Percentiles rank a stretch among this genome's conserved stretches.
These are phyloP conservation scores for Coptodon rendalli DNA, from an alignment of 2,113 vertebrate genomes.

Conservation along the genomic window DNA sequence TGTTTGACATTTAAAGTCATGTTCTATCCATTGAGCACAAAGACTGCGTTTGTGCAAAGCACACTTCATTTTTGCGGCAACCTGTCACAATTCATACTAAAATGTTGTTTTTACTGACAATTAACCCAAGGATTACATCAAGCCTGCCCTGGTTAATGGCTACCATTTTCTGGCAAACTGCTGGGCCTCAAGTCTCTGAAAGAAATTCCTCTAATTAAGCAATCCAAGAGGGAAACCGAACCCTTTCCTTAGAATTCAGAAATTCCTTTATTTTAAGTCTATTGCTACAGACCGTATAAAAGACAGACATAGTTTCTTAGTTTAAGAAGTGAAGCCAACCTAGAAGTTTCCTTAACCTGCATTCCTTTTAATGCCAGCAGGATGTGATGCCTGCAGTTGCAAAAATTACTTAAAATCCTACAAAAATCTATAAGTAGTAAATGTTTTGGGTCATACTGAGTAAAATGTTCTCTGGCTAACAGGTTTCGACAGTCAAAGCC, in stretches of 20 bases:
- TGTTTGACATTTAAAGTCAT: not conserved
- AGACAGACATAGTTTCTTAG: not conserved
- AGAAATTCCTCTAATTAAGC: not conserved
- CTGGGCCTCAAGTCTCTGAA: not conserved
- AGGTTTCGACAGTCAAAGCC: not conserved
- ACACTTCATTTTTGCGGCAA: not conserved
- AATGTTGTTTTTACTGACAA: not conserved
- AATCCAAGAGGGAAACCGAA: not conserved
- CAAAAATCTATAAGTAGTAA: not conserved
- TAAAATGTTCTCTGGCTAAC: not conserved
- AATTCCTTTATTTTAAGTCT: not conserved
- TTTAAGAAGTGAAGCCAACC: not conserved
- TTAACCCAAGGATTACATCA: not conserved
- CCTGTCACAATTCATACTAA: not conserved
- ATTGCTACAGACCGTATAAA: not conserved
- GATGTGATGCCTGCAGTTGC: not conserved
- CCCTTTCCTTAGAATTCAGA: not conserved
- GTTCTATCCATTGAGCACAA: not conserved
- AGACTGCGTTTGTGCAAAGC: not conserved
- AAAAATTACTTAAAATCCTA: not conserved
- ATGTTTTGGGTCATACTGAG: not conserved
- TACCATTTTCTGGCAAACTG: fast-evolving
- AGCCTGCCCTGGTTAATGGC: not conserved
- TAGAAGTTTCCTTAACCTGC: not conserved
- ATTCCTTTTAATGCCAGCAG: not conserved